Conservation (phyloP, 1,140 invertebrate genomes). For the Leptonema lineaticorne region DNA sequence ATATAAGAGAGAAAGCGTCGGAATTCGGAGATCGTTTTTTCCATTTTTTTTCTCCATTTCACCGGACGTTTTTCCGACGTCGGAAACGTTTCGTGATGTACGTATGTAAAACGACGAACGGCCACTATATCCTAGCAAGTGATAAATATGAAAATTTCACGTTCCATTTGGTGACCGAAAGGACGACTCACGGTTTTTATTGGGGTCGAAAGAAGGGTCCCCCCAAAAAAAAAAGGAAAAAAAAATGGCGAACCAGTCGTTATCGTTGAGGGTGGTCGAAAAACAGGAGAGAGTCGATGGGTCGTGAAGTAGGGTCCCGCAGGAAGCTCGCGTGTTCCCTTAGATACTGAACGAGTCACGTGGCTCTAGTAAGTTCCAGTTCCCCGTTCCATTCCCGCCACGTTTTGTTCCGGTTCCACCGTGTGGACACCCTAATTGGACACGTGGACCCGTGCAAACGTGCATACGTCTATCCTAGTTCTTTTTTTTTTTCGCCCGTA, state of each 20-base stretch:
- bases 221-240: background rate
- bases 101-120: background rate
- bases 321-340: slow-evolving; percentile 33
- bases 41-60: too few species aligned
- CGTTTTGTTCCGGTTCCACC: background rate
- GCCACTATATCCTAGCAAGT: background rate
- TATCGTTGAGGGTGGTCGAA: slow-evolving; percentile 1
- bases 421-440: background rate
- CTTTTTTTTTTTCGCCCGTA: too few species aligned
- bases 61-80: too few species aligned
- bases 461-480: too few species aligned
- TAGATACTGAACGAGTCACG: slow-evolving; percentile 26
- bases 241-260: background rate
- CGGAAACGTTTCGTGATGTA: too few species aligned
- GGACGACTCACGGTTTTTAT: background rate
- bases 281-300: too few species aligned
- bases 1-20: too few species aligned
- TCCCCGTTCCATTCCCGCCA: background rate
- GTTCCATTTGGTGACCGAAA: slow-evolving; percentile 5
- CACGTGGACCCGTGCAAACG: background rate
- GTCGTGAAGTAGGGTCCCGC: slow-evolving; percentile 25
- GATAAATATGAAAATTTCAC: slow-evolving; percentile 11
- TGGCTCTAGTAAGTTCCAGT: background rate
- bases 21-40: too few species aligned
- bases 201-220: background rate